Percentiles rank a stretch among this genome's conserved stretches.
These are phyloP conservation scores for Nibea coibor DNA, from an alignment of 2,113 vertebrate species.

Conservation along the genomic window DNA sequence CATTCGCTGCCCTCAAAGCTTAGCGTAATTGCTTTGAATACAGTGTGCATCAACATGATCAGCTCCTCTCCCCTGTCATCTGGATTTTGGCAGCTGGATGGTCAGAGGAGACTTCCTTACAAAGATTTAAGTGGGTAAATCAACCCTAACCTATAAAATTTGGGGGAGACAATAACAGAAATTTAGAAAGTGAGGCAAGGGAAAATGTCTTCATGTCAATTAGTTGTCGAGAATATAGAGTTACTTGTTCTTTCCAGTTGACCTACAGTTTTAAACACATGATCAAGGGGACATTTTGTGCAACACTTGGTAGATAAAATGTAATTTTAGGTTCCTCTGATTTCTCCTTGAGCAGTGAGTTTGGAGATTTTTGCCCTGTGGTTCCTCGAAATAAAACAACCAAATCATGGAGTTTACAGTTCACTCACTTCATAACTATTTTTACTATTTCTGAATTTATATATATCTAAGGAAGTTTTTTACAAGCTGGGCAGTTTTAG, in stretches of 20 bases:
- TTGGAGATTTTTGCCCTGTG: background rate
- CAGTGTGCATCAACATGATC: background rate
- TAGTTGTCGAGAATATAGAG: background rate
- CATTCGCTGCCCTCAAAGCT: background rate
- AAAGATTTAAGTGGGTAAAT: background rate
- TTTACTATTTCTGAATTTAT: conserved; percentile 31
- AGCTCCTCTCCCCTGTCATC: background rate
- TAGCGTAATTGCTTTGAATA: background rate
- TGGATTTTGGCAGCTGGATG: background rate
- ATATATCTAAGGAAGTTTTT: conserved; percentile 30
- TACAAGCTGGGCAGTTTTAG: conserved; percentile 35
- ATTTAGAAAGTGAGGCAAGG: background rate
- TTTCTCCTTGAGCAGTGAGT: background rate
- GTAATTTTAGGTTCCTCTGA: background rate
- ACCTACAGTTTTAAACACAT: background rate
- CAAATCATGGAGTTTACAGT: conserved; percentile 19
- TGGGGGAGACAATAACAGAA: background rate
- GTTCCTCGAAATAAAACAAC: conserved; percentile 8
- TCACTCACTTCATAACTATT: conserved; percentile 25
- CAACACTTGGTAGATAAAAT: background rate
- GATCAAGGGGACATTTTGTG: background rate
- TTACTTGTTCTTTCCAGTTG: background rate
- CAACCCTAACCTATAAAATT: background rate
- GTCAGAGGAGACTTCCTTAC: background rate
- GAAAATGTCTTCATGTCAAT: background rate